Base-by-base conservation (phyloP, 2,888 invertebrate species). In the Abrostola tripartita region DNA sequence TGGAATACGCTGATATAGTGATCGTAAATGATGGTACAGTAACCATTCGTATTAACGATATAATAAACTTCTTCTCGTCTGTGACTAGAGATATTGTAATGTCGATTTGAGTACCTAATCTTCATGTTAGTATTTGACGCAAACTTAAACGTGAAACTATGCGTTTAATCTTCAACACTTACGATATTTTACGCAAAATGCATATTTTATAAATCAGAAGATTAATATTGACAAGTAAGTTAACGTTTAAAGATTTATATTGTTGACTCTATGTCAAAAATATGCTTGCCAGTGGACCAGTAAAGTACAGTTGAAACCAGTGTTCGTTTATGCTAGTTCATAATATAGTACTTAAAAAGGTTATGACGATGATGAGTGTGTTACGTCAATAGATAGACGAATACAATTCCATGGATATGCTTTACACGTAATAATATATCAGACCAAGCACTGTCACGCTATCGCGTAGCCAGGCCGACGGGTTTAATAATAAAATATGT, bases 401-500 rank as follows among this genome's bases (percentile, higher is more conserved):
- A 41, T 37, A 35, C 8, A 36, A n/a, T n/a, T 44, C 36, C 4
- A 11, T 6, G 14, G 44, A 6, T 11, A 12, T 52, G 1, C 8
- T 2, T 47, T 1, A 52, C 10, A 52, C 4, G 6, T 5, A 37
- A 8, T 0, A n/a, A 47, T 50, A 37, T n/a, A 24, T 42, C 6
- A 37, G 51, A 50, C 40, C 38, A n/a, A 10, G 12, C 5, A 62
- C 9, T 10, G 50, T 38, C 68, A 53, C 42, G 11, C 35, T n/a
- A 42, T 6, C 6, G 0, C n/a, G 10, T 11, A 5, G 4, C 10
- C 41, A 6, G 1, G 8, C 40, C 24, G 24, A 40, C 54, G 1
- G 38, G 12, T 42, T 37, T 14, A 59, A 42, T 71, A 71, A 47
- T 55, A 52, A 52, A 56, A 56, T 37, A 60, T 37, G 14, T 50